Evolutionary conservation across 2,113 vertebrate genomes (phyloP).

Genomic region (Pseudorectes ferrugineus): DNA sequence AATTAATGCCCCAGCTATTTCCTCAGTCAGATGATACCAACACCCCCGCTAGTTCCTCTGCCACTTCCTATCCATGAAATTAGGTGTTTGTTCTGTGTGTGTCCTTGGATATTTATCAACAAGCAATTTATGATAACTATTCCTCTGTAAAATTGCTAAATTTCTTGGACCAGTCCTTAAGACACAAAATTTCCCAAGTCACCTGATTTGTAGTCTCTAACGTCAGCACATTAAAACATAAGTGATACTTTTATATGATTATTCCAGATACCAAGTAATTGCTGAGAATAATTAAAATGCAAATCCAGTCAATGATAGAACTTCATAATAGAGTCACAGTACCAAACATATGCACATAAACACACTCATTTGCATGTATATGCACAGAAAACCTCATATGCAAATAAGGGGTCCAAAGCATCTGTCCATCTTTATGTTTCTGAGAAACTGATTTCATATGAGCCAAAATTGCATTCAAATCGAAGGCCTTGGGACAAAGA

Average conservation of each 20-base stretch:
- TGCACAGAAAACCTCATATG: background rate
- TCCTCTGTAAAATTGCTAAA: background rate
- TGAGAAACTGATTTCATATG: background rate
- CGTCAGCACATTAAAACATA: background rate
- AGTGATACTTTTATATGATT: background rate
- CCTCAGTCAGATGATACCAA: background rate
- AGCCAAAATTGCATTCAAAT: background rate
- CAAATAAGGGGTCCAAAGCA: background rate
- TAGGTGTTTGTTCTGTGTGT: background rate
- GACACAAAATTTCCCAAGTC: background rate
- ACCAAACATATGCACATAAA: background rate
- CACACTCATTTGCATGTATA: background rate
- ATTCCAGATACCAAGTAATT: background rate
- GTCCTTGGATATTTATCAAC: background rate
- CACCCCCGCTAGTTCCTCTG: background rate
- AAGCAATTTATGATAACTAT: background rate
- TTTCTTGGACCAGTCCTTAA: background rate
- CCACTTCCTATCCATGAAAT: background rate
- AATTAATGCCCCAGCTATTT: background rate
- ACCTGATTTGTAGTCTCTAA: background rate
- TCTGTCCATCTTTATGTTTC: background rate
- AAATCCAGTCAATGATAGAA: background rate
- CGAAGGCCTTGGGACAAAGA: background rate
- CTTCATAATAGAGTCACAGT: background rate
- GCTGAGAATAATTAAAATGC: background rate